phyloP scores from a whole-genome alignment of 64 coral and sea anemone genomes.

The Dendrophyllia cribrosa region DNA sequence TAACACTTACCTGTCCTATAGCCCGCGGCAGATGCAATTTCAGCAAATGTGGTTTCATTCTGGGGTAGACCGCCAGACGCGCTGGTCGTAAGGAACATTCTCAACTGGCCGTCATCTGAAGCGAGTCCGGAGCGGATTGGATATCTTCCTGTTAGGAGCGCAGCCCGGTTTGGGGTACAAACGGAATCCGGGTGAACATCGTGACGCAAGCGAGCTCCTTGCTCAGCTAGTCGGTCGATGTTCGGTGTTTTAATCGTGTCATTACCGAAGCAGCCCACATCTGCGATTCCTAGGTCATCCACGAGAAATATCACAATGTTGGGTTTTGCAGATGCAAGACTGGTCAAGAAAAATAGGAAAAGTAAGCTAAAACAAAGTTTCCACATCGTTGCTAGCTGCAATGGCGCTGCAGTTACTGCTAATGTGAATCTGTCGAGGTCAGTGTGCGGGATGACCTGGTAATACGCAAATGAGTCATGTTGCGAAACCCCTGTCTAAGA shows the following conservation, averaged over 20 bases:
- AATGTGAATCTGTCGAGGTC: too few relatives aligned
- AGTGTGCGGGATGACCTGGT: too few relatives aligned
- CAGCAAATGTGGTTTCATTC: constrained; percentile 59
- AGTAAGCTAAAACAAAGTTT: background rate
- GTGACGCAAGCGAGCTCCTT: constrained; percentile 52
- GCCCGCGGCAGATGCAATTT: constrained; percentile 17
- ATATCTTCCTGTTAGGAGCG: constrained; percentile 63
- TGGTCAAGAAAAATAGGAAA: background rate
- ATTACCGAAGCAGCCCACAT: constrained; percentile 75
- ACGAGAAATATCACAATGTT: constrained; percentile 63
- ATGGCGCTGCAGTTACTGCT: too few relatives aligned
- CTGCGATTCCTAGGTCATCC: constrained; percentile 67
- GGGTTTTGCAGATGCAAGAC: constrained; percentile 9
- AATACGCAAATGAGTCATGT: too few relatives aligned
- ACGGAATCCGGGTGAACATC: constrained; percentile 57
- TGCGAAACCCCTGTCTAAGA: too few relatives aligned
- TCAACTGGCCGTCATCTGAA: background rate
- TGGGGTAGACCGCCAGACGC: constrained; percentile 57
- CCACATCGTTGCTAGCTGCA: background rate
- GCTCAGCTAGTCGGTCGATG: constrained; percentile 61
- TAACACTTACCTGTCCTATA: constrained; percentile 43
- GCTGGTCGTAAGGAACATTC: constrained; percentile 16
- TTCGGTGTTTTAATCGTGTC: constrained; percentile 73
- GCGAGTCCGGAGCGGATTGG: constrained; percentile 59
- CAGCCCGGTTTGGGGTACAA: constrained; percentile 69